A percentile compares a stretch with the other conserved stretches of the same genome.
phyloP scores from a whole-genome alignment of 2,113 vertebrate genomes.

The Struthio camelus region DNA sequence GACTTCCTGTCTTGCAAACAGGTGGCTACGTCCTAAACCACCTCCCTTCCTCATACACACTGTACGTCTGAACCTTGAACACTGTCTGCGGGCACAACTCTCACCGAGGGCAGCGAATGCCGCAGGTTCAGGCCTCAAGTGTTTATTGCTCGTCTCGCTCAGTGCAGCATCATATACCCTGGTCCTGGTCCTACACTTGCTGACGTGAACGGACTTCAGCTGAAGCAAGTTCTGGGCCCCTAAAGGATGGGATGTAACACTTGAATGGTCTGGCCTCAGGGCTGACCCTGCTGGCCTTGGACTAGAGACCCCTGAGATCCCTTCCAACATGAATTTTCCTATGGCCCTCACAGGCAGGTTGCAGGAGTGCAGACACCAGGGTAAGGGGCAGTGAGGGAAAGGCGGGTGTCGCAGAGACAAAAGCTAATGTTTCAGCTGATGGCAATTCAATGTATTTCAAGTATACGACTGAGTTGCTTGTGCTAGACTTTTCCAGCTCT shows the following conservation, averaged over 20 bases:
- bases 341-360: background rate
- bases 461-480: background rate
- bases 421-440: background rate
- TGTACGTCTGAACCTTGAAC: background rate
- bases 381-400: background rate
- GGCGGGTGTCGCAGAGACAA: background rate
- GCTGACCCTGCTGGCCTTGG: background rate
- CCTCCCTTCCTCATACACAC: background rate
- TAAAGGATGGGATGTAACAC: background rate
- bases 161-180: background rate
- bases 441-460: background rate
- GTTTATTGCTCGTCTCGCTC: conserved; percentile 13
- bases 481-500: background rate
- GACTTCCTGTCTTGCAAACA: background rate
- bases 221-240: background rate
- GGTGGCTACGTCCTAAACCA: background rate
- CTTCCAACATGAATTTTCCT: background rate
- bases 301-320: background rate
- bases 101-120: background rate
- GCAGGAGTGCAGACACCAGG: background rate
- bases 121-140: background rate
- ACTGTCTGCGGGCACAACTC: background rate
- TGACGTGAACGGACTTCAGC: background rate
- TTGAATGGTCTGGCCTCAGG: background rate
- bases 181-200: background rate